Percentiles rank a stretch among this genome's conserved stretches.
phyloP scores from a whole-genome alignment of 1,140 invertebrate genomes.

The Achroia grisella region DNA sequence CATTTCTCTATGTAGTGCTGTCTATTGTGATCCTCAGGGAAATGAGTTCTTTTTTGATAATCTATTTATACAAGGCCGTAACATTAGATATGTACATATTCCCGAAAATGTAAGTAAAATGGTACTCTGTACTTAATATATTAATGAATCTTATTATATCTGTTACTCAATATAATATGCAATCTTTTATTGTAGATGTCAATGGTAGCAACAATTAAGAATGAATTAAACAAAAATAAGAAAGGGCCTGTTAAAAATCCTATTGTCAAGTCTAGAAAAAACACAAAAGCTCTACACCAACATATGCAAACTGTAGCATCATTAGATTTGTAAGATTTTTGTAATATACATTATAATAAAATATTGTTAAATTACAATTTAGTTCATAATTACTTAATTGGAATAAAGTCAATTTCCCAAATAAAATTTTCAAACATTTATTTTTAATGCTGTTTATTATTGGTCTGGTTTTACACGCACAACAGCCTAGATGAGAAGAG shows the following conservation, averaged over 20 bases:
- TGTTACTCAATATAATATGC: too few relatives aligned
- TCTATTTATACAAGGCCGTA: constrained; percentile 78
- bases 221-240: constrained; percentile 30
- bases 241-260: constrained; percentile 21
- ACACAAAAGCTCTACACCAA: constrained; percentile 45
- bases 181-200: constrained; percentile 31
- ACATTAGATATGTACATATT: constrained; percentile 80
- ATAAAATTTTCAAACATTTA: too few relatives aligned
- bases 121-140: too few relatives aligned
- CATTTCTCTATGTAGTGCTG: constrained; percentile 76
- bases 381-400: too few relatives aligned
- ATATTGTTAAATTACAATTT: too few relatives aligned
- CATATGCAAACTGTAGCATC: constrained; percentile 58
- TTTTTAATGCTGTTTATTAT: too few relatives aligned
- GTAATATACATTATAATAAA: too few relatives aligned
- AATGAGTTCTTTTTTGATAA: constrained; percentile 63
- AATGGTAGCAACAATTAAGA: constrained; percentile 41
- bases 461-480: too few relatives aligned
- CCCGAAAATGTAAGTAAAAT: constrained; percentile 76
- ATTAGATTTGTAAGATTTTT: constrained; percentile 14
- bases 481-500: too few relatives aligned
- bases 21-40: constrained; percentile 75
- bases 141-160: too few relatives aligned
- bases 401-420: too few relatives aligned
- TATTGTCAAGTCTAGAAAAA: constrained; percentile 45